phyloP scores from a whole-genome alignment of 2,113 vertebrate species.

The Oncorhynchus nerka region DNA sequence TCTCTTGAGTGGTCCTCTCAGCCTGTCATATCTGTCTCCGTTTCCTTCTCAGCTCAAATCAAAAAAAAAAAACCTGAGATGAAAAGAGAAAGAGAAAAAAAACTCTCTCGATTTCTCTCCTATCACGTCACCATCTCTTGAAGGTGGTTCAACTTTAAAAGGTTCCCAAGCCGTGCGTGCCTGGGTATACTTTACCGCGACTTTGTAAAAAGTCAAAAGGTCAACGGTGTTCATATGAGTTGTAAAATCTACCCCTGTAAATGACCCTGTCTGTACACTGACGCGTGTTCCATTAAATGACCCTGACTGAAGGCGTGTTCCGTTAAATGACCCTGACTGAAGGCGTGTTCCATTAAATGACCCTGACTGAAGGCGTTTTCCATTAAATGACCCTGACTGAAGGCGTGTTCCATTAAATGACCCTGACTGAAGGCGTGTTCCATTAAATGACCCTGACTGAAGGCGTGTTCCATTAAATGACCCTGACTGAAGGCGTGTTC shows the following conservation, averaged over 20 bases:
- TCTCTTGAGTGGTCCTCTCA: constrained; percentile 14
- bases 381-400: constrained; percentile 48
- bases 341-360: constrained; percentile 46
- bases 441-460: constrained; percentile 48
- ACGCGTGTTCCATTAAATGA: constrained; percentile 49
- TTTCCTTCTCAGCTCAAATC: neutral
- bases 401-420: constrained; percentile 48
- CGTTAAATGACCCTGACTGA: constrained; percentile 47
- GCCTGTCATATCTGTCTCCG: neutral
- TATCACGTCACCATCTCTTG: constrained; percentile 1
- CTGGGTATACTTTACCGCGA: constrained; percentile 34
- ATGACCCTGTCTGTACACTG: constrained; percentile 55
- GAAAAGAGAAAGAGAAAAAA: neutral
- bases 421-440: constrained; percentile 30
- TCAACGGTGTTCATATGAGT: constrained; percentile 16
- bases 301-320: constrained; percentile 41
- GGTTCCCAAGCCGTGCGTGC: constrained; percentile 7
- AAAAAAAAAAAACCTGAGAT: neutral
- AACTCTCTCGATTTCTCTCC: neutral
- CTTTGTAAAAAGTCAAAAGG: constrained; percentile 26
- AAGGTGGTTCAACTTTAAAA: neutral
- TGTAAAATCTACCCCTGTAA: constrained; percentile 41
- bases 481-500: constrained; percentile 32
- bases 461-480: constrained; percentile 44
- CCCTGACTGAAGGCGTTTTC: constrained; percentile 29